phyloP scores from a whole-genome alignment of 37 sponge, comb jelly and placozoan species.

The Crambe crambe region DNA sequence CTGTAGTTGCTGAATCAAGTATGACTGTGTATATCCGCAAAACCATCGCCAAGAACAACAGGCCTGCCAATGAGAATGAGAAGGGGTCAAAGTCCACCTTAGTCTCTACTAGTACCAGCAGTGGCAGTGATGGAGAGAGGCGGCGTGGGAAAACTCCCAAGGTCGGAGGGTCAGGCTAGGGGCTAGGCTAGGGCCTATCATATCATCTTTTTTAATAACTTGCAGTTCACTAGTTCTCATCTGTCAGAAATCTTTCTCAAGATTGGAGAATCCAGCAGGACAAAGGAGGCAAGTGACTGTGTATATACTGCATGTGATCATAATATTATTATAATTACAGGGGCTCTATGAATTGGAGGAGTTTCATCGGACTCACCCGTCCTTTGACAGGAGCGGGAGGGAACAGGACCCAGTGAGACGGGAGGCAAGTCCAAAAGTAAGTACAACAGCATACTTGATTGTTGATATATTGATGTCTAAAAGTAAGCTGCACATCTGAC shows the following conservation, averaged over 20 bases:
- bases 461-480: too few species aligned
- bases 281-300: slow-evolving; percentile 5
- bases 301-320: too few species aligned
- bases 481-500: too few species aligned
- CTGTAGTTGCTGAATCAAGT: slow-evolving; percentile 48
- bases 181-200: neutral
- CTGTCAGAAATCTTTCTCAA: slow-evolving; percentile 3
- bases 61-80: neutral
- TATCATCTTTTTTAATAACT: neutral
- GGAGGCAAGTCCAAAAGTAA: too few species aligned
- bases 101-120: too few species aligned
- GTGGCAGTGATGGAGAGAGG: too few species aligned
- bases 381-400: slow-evolving; percentile 1
- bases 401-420: too few species aligned
- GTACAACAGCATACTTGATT: too few species aligned
- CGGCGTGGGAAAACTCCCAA: neutral
- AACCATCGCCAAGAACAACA: slow-evolving; percentile 49
- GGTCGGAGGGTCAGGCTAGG: neutral
- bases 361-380: neutral
- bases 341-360: neutral
- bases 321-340: neutral
- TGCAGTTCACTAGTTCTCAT: neutral
- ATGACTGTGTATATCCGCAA: slow-evolving; percentile 40
- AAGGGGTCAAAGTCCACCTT: too few species aligned
- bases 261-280: neutral